Conservation (phyloP, 2,113 vertebrate species). For the Microcebus lehilahytsara region DNA sequence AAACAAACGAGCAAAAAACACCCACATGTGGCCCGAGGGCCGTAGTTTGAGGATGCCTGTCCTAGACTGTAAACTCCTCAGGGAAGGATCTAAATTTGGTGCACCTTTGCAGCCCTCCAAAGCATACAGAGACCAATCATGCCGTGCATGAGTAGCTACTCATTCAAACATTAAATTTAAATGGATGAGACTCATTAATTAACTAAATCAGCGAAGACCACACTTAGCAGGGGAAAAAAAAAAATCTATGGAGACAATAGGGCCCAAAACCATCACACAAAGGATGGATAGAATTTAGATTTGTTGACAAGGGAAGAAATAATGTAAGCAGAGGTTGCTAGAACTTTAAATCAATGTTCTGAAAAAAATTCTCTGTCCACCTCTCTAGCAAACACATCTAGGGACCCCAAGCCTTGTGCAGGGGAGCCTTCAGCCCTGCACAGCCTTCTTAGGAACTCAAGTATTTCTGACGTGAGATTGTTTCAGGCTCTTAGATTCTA, state of each 20-base stretch:
- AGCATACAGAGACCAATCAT: neutral
- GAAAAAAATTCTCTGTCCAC: neutral
- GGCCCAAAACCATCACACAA: neutral
- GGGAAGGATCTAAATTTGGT: neutral
- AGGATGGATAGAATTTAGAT: neutral
- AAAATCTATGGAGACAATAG: neutral
- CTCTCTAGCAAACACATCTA: neutral
- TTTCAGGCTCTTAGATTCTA: neutral
- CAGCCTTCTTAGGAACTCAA: neutral
- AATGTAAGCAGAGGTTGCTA: neutral
- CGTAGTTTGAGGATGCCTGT: neutral
- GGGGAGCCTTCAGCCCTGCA: neutral
- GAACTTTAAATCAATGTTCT: neutral
- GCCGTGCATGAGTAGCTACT: neutral
- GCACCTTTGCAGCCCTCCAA: neutral
- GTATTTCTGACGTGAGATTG: neutral
- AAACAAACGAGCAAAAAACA: too few species aligned
- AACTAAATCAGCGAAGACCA: neutral
- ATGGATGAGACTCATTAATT: neutral
- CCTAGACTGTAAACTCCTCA: neutral
- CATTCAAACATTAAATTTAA: conserved; percentile 24
- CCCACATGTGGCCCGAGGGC: too few species aligned
- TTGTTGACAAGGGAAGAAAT: neutral
- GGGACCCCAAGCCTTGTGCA: neutral
- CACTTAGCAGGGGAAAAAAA: neutral